Base-by-base conservation (phyloP, 2,113 vertebrate genomes). In the Sceloporus tristichus region DNA sequence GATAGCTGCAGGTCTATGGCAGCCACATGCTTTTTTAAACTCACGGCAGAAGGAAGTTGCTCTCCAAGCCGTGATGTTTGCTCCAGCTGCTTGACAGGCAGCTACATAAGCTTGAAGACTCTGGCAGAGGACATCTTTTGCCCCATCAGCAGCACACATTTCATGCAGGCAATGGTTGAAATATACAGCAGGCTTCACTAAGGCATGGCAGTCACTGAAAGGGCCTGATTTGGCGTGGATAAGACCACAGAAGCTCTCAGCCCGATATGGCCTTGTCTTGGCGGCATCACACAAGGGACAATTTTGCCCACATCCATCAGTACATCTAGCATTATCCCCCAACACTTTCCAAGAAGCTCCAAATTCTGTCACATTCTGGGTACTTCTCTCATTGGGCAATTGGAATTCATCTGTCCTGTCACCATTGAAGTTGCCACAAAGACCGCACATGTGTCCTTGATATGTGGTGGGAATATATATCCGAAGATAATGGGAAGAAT, bases 341-440 rank as follows among this genome's bases (percentile, higher is more conserved):
- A 93, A 90, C 56, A 96, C 87, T 19, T 88, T 95, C 97, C 96
- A 97, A 0, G 95, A 92, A 38, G 75, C 87, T 25, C 95, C 96
- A 90, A 97, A 95, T 0, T 81, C 85, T n/a, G 94, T 91, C 0
- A 91, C 56, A 0, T 86, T 91, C 0, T 68, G 73, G 0, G 87
- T 83, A 25, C 0, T 11, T 42, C 2, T 90, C 3, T 92, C 93
- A 27, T 16, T 9, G 0, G 96, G 96, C 83, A 96, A 93, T 5
- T 5, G 87, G 80, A 96, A 95, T 85, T 97, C 97, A 42, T 97
- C 96, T 0, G 6, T 29, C 0, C 27, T 1, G 0, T 94, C 88
- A 3, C 90, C 92, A 68, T 97, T 95, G 87, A 96, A 97, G 92
- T 97, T 94, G 27, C 96, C 97, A 27, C 95, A 97, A 53, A 98